phyloP scores from a whole-genome alignment of 2,113 vertebrate species.

The Coptodon rendalli region DNA sequence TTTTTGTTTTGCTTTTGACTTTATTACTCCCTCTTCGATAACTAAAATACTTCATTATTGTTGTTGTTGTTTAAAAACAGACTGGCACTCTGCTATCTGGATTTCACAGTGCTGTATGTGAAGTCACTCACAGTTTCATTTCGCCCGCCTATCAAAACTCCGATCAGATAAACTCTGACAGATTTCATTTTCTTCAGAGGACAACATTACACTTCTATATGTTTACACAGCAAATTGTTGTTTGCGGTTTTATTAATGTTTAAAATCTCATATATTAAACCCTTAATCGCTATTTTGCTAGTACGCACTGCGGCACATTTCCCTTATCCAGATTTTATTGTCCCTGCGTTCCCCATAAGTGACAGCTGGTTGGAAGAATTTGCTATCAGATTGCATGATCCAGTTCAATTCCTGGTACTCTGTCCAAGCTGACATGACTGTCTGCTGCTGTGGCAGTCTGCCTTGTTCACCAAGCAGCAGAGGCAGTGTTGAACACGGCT shows the following conservation, averaged over 20 bases:
- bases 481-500: conserved; percentile 37
- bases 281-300: background rate
- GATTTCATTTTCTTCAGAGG: background rate
- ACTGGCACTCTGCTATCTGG: background rate
- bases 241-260: background rate
- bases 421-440: conserved; percentile 41
- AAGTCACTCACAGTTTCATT: background rate
- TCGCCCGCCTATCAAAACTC: background rate
- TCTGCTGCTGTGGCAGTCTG: conserved; percentile 31
- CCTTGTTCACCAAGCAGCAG: conserved; percentile 34
- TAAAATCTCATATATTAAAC: background rate
- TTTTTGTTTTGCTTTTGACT: background rate
- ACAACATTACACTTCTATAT: background rate
- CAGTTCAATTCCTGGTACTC: background rate
- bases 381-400: conserved; percentile 21
- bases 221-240: background rate
- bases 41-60: background rate
- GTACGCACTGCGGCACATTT: background rate
- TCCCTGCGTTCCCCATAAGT: background rate
- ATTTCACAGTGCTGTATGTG: background rate
- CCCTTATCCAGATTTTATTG: background rate
- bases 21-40: background rate
- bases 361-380: background rate
- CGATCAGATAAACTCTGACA: background rate
- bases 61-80: background rate